These are phyloP conservation scores for Armadillidium nasatum DNA, from an alignment of 1,140 invertebrate species.

Conservation along the genomic window DNA sequence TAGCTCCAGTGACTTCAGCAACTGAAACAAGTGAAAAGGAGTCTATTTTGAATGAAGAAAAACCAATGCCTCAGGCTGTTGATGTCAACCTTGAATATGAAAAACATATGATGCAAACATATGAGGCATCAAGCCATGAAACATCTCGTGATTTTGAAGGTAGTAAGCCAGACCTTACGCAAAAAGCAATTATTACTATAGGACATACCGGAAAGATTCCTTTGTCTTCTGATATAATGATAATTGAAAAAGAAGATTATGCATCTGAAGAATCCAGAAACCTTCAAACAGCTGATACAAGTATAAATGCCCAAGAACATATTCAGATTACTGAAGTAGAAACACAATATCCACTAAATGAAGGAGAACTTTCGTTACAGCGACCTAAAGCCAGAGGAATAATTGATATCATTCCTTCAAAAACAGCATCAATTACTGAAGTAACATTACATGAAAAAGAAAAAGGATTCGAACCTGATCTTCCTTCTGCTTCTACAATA, in stretches of 20 bases:
- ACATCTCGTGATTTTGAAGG: slow-evolving; percentile 19
- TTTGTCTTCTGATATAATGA: slow-evolving; percentile 32
- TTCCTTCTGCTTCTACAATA: background rate
- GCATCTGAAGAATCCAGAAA: slow-evolving; percentile 45
- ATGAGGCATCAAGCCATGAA: slow-evolving; percentile 33
- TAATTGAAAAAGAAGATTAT: slow-evolving; percentile 32
- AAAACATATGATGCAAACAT: slow-evolving; percentile 2
- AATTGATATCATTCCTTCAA: slow-evolving; percentile 52
- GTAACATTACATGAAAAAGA: slow-evolving; percentile 41
- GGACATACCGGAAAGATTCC: slow-evolving; percentile 32
- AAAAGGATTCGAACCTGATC: slow-evolving; percentile 3
- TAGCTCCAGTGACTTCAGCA: background rate
- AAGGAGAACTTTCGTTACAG: too few species aligned
- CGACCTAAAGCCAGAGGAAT: too few species aligned
- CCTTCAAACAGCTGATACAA: too few species aligned
- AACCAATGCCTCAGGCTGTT: slow-evolving; percentile 20
- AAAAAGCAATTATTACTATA: slow-evolving; percentile 32
- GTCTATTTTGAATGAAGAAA: background rate
- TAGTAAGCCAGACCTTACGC: slow-evolving; percentile 3
- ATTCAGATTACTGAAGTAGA: too few species aligned
- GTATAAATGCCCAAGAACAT: too few species aligned
- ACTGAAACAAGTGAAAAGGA: background rate
- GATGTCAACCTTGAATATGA: slow-evolving; percentile 29
- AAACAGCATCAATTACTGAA: slow-evolving; percentile 51
- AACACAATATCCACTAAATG: too few species aligned